These are phyloP conservation scores for Microdon myrmicae DNA, from an alignment of 2,888 invertebrate genomes.

Conservation along the genomic window DNA sequence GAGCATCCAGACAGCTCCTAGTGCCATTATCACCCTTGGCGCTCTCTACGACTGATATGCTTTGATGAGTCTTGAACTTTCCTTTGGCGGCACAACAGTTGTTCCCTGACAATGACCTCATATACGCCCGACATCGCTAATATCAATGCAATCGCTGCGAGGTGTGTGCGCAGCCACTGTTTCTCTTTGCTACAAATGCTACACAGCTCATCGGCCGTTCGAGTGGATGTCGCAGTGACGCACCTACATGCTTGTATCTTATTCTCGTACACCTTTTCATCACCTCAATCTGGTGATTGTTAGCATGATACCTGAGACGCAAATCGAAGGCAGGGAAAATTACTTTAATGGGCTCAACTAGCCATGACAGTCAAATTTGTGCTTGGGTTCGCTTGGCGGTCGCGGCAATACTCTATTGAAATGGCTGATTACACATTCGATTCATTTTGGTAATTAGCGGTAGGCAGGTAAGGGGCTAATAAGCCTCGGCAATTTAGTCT, in stretches of 20 bases:
- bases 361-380: slow-evolving; percentile 23
- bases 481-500: slow-evolving; percentile 7
- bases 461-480: slow-evolving; percentile 31
- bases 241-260: slow-evolving; percentile 7
- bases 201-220: slow-evolving; percentile 21
- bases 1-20: slow-evolving; percentile 2
- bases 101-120: slow-evolving; percentile 34
- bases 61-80: slow-evolving; percentile 15
- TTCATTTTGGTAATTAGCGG: slow-evolving; percentile 35
- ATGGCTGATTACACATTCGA: slow-evolving; percentile 37
- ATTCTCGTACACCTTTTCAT: background rate
- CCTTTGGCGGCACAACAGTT: slow-evolving; percentile 10
- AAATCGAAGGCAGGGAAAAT: slow-evolving; percentile 45
- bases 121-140: slow-evolving; percentile 4
- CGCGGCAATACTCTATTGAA: slow-evolving; percentile 11
- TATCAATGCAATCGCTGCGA: slow-evolving; percentile 22
- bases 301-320: slow-evolving; percentile 40
- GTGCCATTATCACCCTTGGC: slow-evolving; percentile 41
- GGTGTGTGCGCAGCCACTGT: too few relatives aligned
- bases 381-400: slow-evolving; percentile 13
- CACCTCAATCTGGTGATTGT: slow-evolving; percentile 18
- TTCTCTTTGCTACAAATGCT: slow-evolving; percentile 1
- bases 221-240: slow-evolving; percentile 30
- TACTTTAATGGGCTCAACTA: slow-evolving; percentile 33
- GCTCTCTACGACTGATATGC: slow-evolving; percentile 19